Percentiles rank a stretch among this genome's conserved stretches.
phyloP scores from a whole-genome alignment of 2,113 vertebrate species.

The Fulica atra region DNA sequence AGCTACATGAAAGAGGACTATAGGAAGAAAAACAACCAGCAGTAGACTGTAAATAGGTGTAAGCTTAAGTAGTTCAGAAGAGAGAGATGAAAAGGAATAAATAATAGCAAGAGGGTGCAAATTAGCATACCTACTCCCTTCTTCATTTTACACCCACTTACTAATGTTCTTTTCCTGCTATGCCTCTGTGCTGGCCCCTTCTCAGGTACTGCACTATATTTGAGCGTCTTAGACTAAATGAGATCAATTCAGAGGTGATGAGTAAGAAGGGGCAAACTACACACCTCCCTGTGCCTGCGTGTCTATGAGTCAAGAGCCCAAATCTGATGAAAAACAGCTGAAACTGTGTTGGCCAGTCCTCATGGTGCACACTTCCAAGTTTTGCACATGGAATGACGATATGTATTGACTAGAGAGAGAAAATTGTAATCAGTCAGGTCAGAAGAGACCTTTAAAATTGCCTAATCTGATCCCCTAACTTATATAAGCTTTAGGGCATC shows the following conservation, averaged over 20 bases:
- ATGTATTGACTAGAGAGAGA: neutral
- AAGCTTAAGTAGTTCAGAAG: neutral
- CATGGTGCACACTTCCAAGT: neutral
- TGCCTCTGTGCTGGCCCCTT: neutral
- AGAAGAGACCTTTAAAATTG: neutral
- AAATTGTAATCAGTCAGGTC: neutral
- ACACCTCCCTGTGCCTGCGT: neutral
- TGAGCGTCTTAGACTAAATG: neutral
- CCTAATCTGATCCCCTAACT: neutral
- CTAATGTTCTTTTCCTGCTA: neutral
- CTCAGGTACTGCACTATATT: neutral
- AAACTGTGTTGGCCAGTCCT: neutral
- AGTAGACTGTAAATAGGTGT: neutral
- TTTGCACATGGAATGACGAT: neutral
- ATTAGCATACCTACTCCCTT: neutral
- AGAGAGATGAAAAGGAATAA: constrained; percentile 17
- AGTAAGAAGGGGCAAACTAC: neutral
- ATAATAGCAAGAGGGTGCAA: neutral
- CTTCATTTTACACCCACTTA: neutral
- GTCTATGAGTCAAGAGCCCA: neutral
- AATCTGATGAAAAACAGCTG: neutral
- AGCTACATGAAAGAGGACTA: neutral
- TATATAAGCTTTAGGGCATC: neutral
- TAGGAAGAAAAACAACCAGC: neutral
- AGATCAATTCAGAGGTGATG: neutral